Conservation (phyloP, 2,888 invertebrate species). For the Ophion ellenae region DNA sequence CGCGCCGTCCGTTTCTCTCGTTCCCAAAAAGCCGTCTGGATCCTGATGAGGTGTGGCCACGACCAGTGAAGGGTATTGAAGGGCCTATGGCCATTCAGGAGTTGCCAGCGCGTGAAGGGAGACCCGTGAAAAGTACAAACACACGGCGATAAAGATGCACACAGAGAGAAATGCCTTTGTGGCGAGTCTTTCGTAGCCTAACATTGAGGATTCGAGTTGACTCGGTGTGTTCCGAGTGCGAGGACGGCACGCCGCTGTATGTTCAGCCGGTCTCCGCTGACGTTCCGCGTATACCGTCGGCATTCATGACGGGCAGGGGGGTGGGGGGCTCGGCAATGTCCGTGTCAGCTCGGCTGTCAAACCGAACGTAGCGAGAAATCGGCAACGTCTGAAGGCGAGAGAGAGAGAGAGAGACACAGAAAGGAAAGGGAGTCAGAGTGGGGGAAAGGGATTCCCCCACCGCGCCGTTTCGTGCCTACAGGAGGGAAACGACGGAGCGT, state of each 20-base stretch:
- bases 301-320: neutral
- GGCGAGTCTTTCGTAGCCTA: neutral
- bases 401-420: constrained; percentile 12
- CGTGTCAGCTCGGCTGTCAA: constrained; percentile 52
- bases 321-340: constrained; percentile 44
- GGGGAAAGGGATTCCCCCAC: constrained; percentile 39
- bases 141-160: too few species aligned
- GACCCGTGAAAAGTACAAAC: too few species aligned
- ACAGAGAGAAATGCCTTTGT: too few species aligned
- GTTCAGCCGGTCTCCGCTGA: constrained; percentile 23
- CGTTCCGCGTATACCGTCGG: constrained; percentile 1
- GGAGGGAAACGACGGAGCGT: constrained; percentile 32
- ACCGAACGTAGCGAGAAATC: constrained; percentile 57
- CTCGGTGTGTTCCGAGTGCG: constrained; percentile 4
- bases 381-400: neutral
- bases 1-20: too few species aligned
- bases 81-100: too few species aligned
- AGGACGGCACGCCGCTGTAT: constrained; percentile 32
- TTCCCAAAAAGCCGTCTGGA: too few species aligned
- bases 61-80: too few species aligned
- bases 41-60: too few species aligned
- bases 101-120: too few species aligned
- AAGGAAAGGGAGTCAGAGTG: constrained; percentile 24
- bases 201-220: neutral
- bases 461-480: constrained; percentile 2